phyloP scores from a whole-genome alignment of 2,113 vertebrate species.

The Kryptolebias marmoratus region DNA sequence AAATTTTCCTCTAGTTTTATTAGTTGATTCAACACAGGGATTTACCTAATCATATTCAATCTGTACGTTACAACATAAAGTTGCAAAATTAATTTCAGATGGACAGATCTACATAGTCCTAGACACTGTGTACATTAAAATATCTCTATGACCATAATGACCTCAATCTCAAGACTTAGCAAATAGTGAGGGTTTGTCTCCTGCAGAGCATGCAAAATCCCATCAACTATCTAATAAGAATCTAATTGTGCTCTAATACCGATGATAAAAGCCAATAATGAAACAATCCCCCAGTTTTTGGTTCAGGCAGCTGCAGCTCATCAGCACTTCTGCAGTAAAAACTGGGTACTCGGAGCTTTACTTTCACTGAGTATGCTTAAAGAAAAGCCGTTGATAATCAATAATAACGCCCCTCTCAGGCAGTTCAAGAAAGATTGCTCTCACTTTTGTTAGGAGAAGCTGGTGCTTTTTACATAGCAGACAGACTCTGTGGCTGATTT shows the following conservation, averaged over 20 bases:
- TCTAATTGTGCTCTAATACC: conserved; percentile 49
- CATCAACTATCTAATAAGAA: conserved; percentile 59
- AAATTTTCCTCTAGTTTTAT: too few species aligned
- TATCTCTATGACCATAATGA: conserved; percentile 17
- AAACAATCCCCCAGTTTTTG: conserved; percentile 36
- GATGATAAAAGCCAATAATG: conserved; percentile 47
- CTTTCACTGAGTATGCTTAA: conserved; percentile 34
- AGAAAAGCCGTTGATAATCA: conserved; percentile 64
- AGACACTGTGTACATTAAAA: conserved; percentile 12
- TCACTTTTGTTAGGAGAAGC: conserved; percentile 39
- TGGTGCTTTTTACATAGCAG: conserved; percentile 25
- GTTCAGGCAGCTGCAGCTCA: conserved; percentile 16
- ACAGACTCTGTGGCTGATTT: conserved; percentile 15
- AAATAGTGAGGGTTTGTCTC: conserved; percentile 26
- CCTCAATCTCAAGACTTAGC: conserved; percentile 15
- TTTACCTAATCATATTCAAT: neutral
- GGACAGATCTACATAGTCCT: conserved; percentile 9
- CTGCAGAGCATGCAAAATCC: conserved; percentile 52
- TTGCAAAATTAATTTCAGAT: conserved; percentile 1
- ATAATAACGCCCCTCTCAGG: conserved; percentile 52
- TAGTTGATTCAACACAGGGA: too few species aligned
- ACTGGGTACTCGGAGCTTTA: conserved; percentile 47
- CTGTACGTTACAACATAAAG: neutral
- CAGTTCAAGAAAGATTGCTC: conserved; percentile 30
- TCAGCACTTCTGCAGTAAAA: conserved; percentile 12